phyloP scores from a whole-genome alignment of 2,797 vertebrate genomes.

The Scarus forsteni region DNA sequence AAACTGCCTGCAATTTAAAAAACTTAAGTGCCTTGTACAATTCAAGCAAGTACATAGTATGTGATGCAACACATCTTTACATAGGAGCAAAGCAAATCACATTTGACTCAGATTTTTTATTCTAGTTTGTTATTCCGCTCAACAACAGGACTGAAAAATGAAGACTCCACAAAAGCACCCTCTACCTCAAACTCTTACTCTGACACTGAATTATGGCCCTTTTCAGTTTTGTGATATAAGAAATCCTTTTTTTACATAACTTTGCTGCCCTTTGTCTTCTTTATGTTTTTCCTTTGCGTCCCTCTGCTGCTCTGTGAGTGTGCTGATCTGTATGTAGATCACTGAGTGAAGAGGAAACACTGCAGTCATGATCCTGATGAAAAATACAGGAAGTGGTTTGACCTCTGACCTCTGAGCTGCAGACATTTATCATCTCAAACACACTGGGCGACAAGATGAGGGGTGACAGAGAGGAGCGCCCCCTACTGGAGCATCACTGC shows the following conservation, averaged over 20 bases:
- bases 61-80: too few species aligned
- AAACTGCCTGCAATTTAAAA: too few species aligned
- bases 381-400: constrained; percentile 62
- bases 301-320: neutral
- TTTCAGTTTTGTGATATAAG: constrained; percentile 39
- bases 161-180: constrained; percentile 58
- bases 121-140: constrained; percentile 41
- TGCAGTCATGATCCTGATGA: constrained; percentile 48
- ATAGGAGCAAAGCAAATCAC: too few species aligned
- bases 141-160: constrained; percentile 57
- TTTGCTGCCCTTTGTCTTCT: neutral
- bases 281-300: neutral
- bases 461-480: constrained; percentile 41
- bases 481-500: constrained; percentile 72
- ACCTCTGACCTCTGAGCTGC: constrained; percentile 41
- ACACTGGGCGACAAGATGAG: constrained; percentile 30
- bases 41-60: too few species aligned
- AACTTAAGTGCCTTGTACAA: too few species aligned
- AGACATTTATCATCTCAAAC: constrained; percentile 70
- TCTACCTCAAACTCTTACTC: constrained; percentile 43
- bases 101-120: neutral
- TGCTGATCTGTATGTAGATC: neutral
- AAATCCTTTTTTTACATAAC: constrained; percentile 1
- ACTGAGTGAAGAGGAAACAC: neutral
- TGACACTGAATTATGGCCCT: constrained; percentile 1